Conservation (phyloP, 2,113 vertebrate genomes). For the Lontra canadensis region DNA sequence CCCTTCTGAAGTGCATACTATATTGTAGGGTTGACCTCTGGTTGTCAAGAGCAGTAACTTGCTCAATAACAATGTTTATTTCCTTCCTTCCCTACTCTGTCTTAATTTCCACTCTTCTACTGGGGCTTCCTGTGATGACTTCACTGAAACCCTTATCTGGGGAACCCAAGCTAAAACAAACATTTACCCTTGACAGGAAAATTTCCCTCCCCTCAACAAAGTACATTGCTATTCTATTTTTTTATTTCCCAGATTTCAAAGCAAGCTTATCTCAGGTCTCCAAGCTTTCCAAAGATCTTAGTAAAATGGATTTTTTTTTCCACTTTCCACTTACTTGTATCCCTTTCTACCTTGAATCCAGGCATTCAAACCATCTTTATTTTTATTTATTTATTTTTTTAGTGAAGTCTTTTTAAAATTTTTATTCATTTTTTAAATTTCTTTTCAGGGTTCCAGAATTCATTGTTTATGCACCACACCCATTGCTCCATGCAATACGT, state of each 20-base stretch:
- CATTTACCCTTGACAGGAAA: background rate
- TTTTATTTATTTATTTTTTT: too few relatives aligned
- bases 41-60: background rate
- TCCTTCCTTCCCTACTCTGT: background rate
- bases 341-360: background rate
- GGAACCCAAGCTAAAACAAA: background rate
- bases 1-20: background rate
- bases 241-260: background rate
- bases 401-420: too few relatives aligned
- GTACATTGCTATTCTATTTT: background rate
- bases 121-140: background rate
- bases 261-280: background rate
- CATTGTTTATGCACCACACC: too few relatives aligned
- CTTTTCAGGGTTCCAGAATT: too few relatives aligned
- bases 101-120: background rate
- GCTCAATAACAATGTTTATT: background rate
- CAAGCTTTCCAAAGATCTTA: background rate
- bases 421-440: too few relatives aligned
- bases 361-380: background rate
- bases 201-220: background rate
- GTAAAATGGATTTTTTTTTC: background rate
- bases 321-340: background rate
- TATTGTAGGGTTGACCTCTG: background rate
- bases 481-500: too few relatives aligned
- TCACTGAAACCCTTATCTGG: background rate